Evolutionary conservation across 2,888 invertebrate genomes (phyloP).

Genomic region (Orchesellides sinensis): DNA sequence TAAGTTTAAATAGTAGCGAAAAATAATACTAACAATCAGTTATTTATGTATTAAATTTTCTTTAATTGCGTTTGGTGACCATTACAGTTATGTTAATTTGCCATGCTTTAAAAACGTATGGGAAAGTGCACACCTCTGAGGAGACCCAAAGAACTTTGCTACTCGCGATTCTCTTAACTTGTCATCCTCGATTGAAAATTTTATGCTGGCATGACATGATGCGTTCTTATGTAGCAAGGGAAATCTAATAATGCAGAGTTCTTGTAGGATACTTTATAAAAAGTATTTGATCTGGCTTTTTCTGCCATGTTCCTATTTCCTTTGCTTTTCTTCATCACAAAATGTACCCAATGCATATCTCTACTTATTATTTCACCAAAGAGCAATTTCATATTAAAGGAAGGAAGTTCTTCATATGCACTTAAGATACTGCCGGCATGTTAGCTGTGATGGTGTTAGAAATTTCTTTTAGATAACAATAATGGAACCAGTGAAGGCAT

Average conservation of each 20-base stretch:
- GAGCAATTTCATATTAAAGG: conserved; percentile 28
- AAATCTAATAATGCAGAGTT: conserved; percentile 27
- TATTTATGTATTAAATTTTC: too few species aligned
- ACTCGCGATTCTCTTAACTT: not conserved
- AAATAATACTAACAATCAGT: too few species aligned
- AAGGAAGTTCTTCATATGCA: conserved; percentile 35
- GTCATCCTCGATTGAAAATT: not conserved
- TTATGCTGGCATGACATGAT: not conserved
- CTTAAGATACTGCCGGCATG: too few species aligned
- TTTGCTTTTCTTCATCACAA: too few species aligned
- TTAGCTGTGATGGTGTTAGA: too few species aligned
- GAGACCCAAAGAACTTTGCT: not conserved
- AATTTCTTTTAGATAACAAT: too few species aligned
- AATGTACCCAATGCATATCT: too few species aligned
- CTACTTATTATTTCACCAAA: conserved; percentile 1
- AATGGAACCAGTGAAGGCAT: too few species aligned
- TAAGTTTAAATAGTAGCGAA: too few species aligned
- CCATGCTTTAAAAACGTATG: not conserved
- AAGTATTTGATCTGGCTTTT: too few species aligned
- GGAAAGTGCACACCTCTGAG: not conserved
- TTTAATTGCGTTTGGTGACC: too few species aligned
- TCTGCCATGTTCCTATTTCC: not conserved
- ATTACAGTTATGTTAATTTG: not conserved
- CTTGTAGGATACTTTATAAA: too few species aligned
- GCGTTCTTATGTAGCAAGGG: not conserved